Evolutionary conservation across 1,140 invertebrate genomes (phyloP), one percentile per base, ranked within the genome.

Genomic region (Conus betulinus): DNA sequence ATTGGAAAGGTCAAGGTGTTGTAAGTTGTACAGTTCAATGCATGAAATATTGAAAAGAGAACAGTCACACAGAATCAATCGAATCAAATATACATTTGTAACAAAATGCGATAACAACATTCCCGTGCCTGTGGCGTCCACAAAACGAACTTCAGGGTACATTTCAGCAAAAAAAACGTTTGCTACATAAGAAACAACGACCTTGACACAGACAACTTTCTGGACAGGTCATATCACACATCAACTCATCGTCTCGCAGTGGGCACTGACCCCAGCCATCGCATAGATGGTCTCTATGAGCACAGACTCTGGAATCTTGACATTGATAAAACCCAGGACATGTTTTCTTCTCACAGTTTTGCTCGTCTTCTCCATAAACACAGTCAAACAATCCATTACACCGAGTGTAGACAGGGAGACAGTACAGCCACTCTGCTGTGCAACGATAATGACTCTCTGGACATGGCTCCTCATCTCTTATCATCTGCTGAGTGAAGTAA

Each of bases 381-480:
- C 67, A 71, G 67, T 71, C 67, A 13, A 1, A 17, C 13, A 71
- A 6, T 23, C 20, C 67, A 4, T 71, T 71, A n/a, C 67, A 71
- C 67, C 67, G 67, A n/a, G 67, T 71, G 67, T 71, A 71, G 67
- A 71, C 67, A 71, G 67, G 67, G 6, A 71, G 67, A 23, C 67
- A 71, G 67, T 71, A 23, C 17, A 71, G 67, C 67, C 27, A 79
- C 27, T 79, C 78, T 13, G 13, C n/a, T 85, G 84, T 3, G 53
- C 84, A 85, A 8, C 57, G 57, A 39, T 27, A 85, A 60, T 85
- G 84, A 5, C 53, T 85, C 23, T 85, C 23, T n/a, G 84, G 84
- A 39, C 84, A 85, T 11, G 57, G 13, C 5, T 85, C 23, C 6
- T 55, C 55, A 4, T 15, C 23, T 10, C 17, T 5, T 39, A 67